Evolutionary conservation across 2,888 invertebrate genomes (phyloP), one percentile per base, ranked within the genome.

Genomic region (Himalopsyche anomala): DNA sequence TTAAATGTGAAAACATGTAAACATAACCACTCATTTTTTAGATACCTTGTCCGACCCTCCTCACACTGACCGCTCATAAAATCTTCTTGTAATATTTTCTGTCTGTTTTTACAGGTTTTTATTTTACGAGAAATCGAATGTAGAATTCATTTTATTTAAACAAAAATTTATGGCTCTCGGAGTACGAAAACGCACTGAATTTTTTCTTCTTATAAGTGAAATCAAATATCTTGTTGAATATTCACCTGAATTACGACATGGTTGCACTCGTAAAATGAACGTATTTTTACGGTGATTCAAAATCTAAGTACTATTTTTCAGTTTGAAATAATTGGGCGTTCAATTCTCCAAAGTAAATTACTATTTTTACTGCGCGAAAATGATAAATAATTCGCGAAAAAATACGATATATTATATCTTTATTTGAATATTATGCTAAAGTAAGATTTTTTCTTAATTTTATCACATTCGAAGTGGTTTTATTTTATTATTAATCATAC

Each of bases 31-130:
- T 87, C 86, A 83, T 86, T 86, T 86, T 87, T 86, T 87, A 84
- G 79, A 56, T 86, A 85, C 86, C 87, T 80, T 87, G 87, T 87
- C 87, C 82, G 84, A 87, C 87, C 87, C 86, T 87, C 85, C 85
- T 87, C 87, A 86, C 81, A 62, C 83, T 83, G 86, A 82, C 87
- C 87, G 82, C 85, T 82, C 86, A 83, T 87, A 87, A 87, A 87
- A 84, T 86, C 86, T 86, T 86, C 86, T 87, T 87, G 83, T 87
- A 87, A 87, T 87, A 87, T 85, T 85, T 87, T 85, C 87, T 87
- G 87, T 87, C 87, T 86, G 85, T 86, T 87, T 87, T 87, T 87
- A 87, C 84, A 87, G 84, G 83, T 81, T 87, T 87, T 86, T 86
- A 87, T 87, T 84, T 86, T 87, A 86, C 62, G 84, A 86, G 82